Percentiles rank a stretch among this genome's conserved stretches.
These are phyloP conservation scores for Lepus timidus DNA, from an alignment of 2,113 vertebrate genomes.

Conservation along the genomic window DNA sequence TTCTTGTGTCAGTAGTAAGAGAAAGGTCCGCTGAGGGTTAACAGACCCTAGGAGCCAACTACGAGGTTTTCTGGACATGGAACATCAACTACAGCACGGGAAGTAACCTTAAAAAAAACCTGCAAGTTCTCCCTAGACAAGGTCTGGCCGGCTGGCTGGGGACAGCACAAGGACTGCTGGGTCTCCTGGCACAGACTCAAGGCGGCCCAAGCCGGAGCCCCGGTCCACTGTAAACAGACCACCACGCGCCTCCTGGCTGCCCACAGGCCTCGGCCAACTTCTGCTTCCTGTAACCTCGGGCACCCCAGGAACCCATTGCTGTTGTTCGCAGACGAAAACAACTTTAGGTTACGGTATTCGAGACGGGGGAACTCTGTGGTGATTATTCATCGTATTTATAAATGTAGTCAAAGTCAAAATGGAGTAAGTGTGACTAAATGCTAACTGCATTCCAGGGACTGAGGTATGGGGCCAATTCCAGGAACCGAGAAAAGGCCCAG, in stretches of 20 bases:
- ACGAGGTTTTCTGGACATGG: conserved; percentile 14
- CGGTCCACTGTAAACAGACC: background rate
- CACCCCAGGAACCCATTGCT: background rate
- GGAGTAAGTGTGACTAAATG: no score
- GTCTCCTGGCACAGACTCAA: conserved; percentile 58
- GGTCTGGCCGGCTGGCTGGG: conserved; percentile 2
- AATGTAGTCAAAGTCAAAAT: no score
- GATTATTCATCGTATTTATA: background rate
- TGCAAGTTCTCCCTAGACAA: conserved; percentile 50
- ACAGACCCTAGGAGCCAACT: background rate
- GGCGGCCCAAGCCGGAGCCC: background rate
- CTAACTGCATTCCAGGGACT: no score
- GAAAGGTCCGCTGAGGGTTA: background rate
- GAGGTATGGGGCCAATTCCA: no score
- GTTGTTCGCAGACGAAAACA: background rate
- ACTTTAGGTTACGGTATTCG: background rate
- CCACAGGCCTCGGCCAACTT: background rate
- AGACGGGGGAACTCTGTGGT: background rate
- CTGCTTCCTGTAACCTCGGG: background rate
- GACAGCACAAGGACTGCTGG: background rate
- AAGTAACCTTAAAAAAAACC: conserved; percentile 64
- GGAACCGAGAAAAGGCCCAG: no score
- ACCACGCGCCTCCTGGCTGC: background rate
- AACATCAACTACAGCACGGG: conserved; percentile 5
- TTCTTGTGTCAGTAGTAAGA: no score